Evolutionary conservation across 2,113 vertebrate genomes (phyloP), one percentile per base, ranked within the genome.

Genomic region (Boleophthalmus pectinirostris): DNA sequence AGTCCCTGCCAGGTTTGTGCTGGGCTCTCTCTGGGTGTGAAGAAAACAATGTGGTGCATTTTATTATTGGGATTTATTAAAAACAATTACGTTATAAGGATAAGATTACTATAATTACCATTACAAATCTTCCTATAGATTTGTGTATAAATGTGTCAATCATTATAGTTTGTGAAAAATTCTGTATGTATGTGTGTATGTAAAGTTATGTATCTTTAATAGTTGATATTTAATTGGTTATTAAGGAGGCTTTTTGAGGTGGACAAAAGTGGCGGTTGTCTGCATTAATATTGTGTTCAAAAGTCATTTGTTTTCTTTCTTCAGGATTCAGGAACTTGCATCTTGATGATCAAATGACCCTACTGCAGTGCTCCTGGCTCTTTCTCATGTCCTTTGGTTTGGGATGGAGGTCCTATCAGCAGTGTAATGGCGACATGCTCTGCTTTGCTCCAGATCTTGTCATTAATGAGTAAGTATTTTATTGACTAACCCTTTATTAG

Each of bases 351-450:
- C 98, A 99, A 93, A 99, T 99, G 97, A 98, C 94, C 74, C 94
- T 99, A 16, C 94, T 99, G 74, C 98, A 99, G 84, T 98, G 96
- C 85, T 99, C 98, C 0, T 99, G 98, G 98, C 96, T 99, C 92
- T 98, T 98, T 91, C 95, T 99, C 57, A 97, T 98, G 96, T 95
- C 96, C 3, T 99, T 99, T 71, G 92, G 96, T 68, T 74, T 99
- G 15, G 98, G 96, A 8, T 99, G 98, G 98, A 94, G 98, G 58
- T 99, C 98, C 15, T 99, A 98, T 64, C 96, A 94, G 85, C 97
- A 98, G 58, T 92, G 96, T 73, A 96, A 94, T 29, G 94, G 93
- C 75, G 96, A 56, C 85, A 82, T 98, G 92, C 94, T 99, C 10
- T 99, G 94, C 90, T 99, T 99, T 57, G 98, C 98, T 1, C 97